Conservation (phyloP, 2,888 invertebrate species). For the Euplagia quadripunctaria region DNA sequence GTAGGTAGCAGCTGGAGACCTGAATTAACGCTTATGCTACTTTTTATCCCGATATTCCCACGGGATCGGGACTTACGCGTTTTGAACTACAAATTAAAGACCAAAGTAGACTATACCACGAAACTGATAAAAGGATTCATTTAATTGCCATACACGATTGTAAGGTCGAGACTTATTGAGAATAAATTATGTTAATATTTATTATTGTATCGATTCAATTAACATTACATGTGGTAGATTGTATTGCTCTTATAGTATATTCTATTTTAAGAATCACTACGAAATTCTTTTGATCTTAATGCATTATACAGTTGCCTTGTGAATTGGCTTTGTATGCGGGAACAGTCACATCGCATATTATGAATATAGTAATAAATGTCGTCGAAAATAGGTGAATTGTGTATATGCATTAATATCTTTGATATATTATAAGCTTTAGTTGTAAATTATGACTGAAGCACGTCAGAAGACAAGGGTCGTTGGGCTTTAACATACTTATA, state of each 20-base stretch:
- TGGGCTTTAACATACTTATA: background rate
- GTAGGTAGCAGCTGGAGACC: too few species aligned
- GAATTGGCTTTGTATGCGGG: background rate
- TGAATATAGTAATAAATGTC: background rate
- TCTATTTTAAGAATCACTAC: slow-evolving; percentile 34
- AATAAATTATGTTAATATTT: slow-evolving; percentile 73
- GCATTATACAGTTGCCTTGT: slow-evolving; percentile 1
- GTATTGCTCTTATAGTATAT: slow-evolving; percentile 28
- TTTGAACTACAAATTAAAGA: slow-evolving; percentile 7
- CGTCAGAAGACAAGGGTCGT: background rate
- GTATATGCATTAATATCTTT: background rate
- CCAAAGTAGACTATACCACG: slow-evolving; percentile 37
- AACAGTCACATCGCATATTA: background rate
- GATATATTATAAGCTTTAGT: background rate
- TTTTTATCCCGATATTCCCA: too few species aligned
- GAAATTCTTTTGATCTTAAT: slow-evolving; percentile 17
- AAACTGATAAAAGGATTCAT: slow-evolving; percentile 65
- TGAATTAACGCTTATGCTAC: too few species aligned
- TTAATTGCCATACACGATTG: slow-evolving; percentile 71
- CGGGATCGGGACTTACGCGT: too few species aligned
- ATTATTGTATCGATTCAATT: slow-evolving; percentile 57
- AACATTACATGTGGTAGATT: slow-evolving; percentile 42
- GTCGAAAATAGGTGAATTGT: background rate
- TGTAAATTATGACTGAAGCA: background rate
- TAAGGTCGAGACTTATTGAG: slow-evolving; percentile 64